Evolutionary conservation across 2,797 vertebrate species (phyloP).

Genomic region (Pseudochromis fuscus): DNA sequence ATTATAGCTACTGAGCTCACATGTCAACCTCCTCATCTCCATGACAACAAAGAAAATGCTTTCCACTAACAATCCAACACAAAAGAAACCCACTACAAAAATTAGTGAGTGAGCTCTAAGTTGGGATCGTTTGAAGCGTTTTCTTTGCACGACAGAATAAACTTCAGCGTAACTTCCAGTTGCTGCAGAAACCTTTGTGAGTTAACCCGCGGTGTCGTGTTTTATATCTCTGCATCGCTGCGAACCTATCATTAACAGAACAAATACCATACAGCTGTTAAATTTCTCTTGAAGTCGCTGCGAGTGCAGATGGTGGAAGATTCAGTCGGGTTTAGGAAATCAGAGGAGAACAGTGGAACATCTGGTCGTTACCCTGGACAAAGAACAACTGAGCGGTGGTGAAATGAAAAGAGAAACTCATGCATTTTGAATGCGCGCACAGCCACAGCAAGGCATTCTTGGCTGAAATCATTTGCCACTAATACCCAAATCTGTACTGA

Average conservation of each 20-base stretch:
- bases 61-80: constrained; percentile 22
- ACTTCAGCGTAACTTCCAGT: constrained; percentile 31
- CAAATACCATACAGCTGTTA: constrained; percentile 78
- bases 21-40: constrained; percentile 14
- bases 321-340: constrained; percentile 77
- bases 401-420: constrained; percentile 80
- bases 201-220: constrained; percentile 60
- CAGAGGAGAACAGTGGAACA: constrained; percentile 83
- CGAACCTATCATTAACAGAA: constrained; percentile 74
- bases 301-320: constrained; percentile 80
- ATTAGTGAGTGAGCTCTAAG: neutral
- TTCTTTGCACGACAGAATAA: constrained; percentile 17
- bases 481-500: constrained; percentile 80
- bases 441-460: constrained; percentile 82
- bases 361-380: constrained; percentile 84
- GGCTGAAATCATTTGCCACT: constrained; percentile 80
- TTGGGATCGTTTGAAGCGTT: neutral
- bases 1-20: constrained; percentile 10
- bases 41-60: constrained; percentile 22
- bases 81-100: neutral
- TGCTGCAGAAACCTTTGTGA: constrained; percentile 30
- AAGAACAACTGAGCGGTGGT: constrained; percentile 75
- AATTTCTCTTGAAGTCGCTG: constrained; percentile 69
- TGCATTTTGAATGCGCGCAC: constrained; percentile 78
- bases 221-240: constrained; percentile 68